Evolutionary conservation across 2,113 vertebrate species (phyloP).

Genomic region (Choloepus hoffmanni): DNA sequence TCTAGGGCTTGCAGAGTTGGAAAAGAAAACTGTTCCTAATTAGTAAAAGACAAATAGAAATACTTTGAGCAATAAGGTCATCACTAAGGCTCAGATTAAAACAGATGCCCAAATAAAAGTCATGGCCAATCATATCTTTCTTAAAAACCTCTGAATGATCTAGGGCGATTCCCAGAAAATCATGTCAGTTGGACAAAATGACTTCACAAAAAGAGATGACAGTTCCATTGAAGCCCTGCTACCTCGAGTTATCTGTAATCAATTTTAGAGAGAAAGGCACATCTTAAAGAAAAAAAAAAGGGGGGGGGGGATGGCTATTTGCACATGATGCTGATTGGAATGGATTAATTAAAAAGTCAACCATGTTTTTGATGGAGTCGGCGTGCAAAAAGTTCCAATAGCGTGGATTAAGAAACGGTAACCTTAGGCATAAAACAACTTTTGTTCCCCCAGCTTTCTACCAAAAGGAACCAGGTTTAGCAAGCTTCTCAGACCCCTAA

Average conservation of each 20-base stretch:
- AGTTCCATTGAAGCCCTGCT: not conserved
- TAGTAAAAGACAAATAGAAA: not conserved
- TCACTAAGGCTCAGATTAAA: conserved; percentile 5
- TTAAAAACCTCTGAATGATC: not conserved
- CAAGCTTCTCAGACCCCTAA: not conserved
- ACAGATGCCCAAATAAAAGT: not conserved
- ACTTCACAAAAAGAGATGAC: not conserved
- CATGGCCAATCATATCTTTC: not conserved
- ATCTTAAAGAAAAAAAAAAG: not conserved
- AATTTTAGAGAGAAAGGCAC: not conserved
- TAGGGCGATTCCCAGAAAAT: not conserved
- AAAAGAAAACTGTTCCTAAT: not conserved
- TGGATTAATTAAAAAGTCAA: not conserved
- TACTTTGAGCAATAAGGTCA: not conserved
- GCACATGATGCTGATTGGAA: not conserved
- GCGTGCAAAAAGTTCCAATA: not conserved
- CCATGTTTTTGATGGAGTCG: not conserved
- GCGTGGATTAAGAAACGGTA: not conserved
- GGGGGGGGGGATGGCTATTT: not conserved
- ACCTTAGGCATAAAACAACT: not conserved
- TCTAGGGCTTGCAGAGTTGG: not conserved
- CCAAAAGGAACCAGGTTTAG: not conserved
- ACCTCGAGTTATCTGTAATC: not conserved
- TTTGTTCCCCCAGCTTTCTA: not conserved
- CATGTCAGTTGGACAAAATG: not conserved